phyloP scores from a whole-genome alignment of 2,888 invertebrate species.

The Incurvaria masculella region DNA sequence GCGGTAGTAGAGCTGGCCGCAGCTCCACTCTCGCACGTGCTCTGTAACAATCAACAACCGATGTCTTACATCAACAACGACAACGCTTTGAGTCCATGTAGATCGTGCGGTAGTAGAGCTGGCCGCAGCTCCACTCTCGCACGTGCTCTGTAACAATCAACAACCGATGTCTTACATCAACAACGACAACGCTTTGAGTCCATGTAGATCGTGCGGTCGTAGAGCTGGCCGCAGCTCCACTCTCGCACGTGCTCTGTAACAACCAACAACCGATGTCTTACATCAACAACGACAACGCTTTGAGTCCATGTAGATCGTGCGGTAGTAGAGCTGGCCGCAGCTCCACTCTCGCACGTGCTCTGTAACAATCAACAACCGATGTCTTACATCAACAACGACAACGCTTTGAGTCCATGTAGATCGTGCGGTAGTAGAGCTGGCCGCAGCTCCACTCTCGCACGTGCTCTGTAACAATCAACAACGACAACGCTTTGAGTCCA shows the following conservation, averaged over 20 bases:
- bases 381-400: no score
- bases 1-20: constrained; percentile 88
- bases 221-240: constrained; percentile 86
- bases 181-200: constrained; percentile 74
- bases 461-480: constrained; percentile 80
- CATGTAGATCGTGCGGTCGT: constrained; percentile 89
- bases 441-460: constrained; percentile 91
- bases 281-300: no score
- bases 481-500: constrained; percentile 77
- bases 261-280: no score
- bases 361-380: constrained; percentile 66
- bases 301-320: constrained; percentile 87
- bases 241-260: constrained; percentile 91
- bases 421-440: constrained; percentile 86
- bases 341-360: constrained; percentile 92
- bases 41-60: constrained; percentile 61
- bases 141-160: constrained; percentile 80
- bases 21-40: constrained; percentile 90
- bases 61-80: no score
- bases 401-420: constrained; percentile 81
- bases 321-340: constrained; percentile 88
- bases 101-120: constrained; percentile 88
- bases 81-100: constrained; percentile 78
- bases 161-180: no score
- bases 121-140: constrained; percentile 87